A percentile compares a stretch with the other conserved stretches of the same genome.
Evolutionary conservation across 2,113 vertebrate species (phyloP).

Genomic region (Alligator sinensis): DNA sequence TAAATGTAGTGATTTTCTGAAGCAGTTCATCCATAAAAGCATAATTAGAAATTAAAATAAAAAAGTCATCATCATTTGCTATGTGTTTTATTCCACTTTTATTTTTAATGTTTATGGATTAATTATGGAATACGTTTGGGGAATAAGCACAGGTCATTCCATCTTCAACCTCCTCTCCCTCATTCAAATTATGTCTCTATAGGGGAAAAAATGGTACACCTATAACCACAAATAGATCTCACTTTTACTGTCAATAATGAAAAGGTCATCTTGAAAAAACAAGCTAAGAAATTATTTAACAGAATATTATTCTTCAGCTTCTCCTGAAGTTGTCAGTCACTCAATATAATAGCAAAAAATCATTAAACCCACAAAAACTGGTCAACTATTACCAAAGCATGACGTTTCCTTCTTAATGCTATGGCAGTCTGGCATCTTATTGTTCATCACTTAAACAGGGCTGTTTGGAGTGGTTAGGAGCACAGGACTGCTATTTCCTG

Average conservation of each 20-base stretch:
- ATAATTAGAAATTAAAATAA: neutral
- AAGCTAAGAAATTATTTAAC: too few relatives aligned
- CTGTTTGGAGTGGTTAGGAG: too few relatives aligned
- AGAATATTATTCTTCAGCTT: too few relatives aligned
- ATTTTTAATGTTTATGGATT: neutral
- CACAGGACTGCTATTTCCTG: too few relatives aligned
- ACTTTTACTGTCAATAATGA: neutral
- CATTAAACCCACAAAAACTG: neutral
- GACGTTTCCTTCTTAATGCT: neutral
- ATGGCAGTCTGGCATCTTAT: neutral
- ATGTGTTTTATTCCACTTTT: neutral
- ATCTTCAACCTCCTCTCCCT: neutral
- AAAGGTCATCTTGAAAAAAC: neutral
- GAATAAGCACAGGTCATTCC: neutral
- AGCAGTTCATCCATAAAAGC: neutral
- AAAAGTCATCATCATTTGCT: neutral
- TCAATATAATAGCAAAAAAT: too few relatives aligned
- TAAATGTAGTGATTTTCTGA: conserved; percentile 11
- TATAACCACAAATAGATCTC: neutral
- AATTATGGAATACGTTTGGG: neutral
- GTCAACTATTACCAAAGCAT: neutral
- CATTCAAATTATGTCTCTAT: too few relatives aligned
- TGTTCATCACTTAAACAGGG: too few relatives aligned
- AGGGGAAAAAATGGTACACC: neutral
- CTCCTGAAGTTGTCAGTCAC: too few relatives aligned